Conservation (phyloP, 2,797 vertebrate genomes). For the Salarias fasciatus region DNA sequence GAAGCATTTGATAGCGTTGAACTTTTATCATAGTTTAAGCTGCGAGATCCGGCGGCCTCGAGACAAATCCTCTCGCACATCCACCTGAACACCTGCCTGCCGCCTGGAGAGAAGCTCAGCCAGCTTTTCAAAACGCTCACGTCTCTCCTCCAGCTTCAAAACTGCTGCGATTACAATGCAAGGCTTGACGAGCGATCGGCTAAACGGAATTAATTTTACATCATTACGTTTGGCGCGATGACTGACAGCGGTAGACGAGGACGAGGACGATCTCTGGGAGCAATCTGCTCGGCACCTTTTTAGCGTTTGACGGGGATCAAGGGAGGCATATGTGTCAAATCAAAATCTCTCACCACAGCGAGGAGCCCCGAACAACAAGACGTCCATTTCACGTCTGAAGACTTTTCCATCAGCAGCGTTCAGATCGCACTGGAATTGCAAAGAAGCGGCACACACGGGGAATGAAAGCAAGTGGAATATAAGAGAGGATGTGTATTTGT, state of each 20-base stretch:
- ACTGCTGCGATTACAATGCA: conserved; percentile 15
- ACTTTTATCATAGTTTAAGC: conserved; percentile 59
- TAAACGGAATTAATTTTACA: background rate
- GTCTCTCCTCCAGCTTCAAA: conserved; percentile 20
- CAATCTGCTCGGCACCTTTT: conserved; percentile 20
- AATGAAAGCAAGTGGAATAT: too few species aligned
- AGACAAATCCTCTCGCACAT: conserved; percentile 52
- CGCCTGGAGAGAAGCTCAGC: conserved; percentile 10
- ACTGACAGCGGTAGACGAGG: conserved; percentile 1
- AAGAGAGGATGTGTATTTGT: too few species aligned
- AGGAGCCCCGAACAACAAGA: background rate
- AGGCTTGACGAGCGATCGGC: conserved; percentile 11
- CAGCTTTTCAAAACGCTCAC: conserved; percentile 37
- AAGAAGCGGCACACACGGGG: background rate
- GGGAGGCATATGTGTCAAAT: conserved; percentile 37
- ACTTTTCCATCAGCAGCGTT: background rate
- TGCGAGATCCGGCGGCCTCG: conserved; percentile 50
- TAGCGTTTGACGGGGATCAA: conserved; percentile 39
- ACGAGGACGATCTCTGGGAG: conserved; percentile 23
- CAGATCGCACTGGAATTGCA: conserved; percentile 8
- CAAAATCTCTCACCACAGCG: conserved; percentile 32
- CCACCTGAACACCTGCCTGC: conserved; percentile 30
- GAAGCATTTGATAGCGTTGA: conserved; percentile 50
- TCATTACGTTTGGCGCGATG: background rate
- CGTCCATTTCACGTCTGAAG: conserved; percentile 17